A percentile compares a stretch with the other conserved stretches of the same genome.
Conservation (phyloP, 2,113 vertebrate genomes). For the Myotis yumanensis region DNA sequence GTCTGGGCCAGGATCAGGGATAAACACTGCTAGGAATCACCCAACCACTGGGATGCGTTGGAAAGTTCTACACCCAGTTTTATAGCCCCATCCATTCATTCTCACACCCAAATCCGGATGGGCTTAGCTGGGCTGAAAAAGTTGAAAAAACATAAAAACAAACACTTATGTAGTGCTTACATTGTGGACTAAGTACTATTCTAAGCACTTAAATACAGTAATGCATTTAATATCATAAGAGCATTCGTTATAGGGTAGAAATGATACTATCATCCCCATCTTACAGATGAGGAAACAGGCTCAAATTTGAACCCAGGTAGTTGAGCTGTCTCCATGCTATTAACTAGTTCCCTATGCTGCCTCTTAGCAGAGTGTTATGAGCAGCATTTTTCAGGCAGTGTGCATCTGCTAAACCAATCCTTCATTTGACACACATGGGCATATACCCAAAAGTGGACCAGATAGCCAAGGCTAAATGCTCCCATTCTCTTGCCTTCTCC, state of each 20-base stretch:
- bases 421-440: not conserved
- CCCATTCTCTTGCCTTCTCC: not conserved
- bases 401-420: not conserved
- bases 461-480: not conserved
- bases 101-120: not conserved
- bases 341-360: not conserved
- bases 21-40: constrained; percentile 67
- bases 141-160: constrained; percentile 45
- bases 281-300: constrained; percentile 46
- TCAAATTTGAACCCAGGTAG: not conserved
- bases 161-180: constrained; percentile 54
- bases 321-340: not conserved
- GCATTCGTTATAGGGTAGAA: not conserved
- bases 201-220: constrained; percentile 12
- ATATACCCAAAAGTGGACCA: not conserved
- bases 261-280: not conserved
- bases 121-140: constrained; percentile 13
- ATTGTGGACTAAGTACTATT: constrained; percentile 27
- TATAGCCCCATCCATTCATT: not conserved
- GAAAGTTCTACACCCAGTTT: not conserved
- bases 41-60: not conserved
- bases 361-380: not conserved
- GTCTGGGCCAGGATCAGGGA: constrained; percentile 35
- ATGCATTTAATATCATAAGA: constrained; percentile 17
- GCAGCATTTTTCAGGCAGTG: not conserved